Evolutionary conservation across 2,113 vertebrate genomes (phyloP).

Genomic region (Hepsetus odoe): DNA sequence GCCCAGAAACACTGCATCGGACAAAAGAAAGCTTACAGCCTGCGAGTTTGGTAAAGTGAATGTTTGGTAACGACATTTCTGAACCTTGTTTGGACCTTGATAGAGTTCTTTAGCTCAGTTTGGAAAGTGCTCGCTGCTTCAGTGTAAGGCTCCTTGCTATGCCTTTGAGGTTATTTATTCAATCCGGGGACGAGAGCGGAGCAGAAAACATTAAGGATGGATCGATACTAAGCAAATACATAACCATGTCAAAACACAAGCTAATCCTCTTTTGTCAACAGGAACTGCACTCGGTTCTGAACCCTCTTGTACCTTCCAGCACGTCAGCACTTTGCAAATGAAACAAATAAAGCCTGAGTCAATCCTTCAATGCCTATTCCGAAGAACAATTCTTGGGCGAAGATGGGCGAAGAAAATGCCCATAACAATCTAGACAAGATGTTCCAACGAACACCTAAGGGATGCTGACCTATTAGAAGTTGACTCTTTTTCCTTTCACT

Average conservation of each 20-base stretch:
- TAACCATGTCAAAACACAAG: constrained; percentile 55
- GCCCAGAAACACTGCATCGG: not conserved
- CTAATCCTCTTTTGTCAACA: constrained; percentile 59
- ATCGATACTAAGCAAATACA: constrained; percentile 62
- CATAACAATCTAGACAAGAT: not conserved
- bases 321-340: constrained; percentile 21
- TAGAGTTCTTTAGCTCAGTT: constrained; percentile 5
- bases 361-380: not conserved
- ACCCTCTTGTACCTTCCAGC: constrained; percentile 1
- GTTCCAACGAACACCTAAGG: not conserved
- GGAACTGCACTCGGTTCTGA: constrained; percentile 18
- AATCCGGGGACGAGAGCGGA: constrained; percentile 19
- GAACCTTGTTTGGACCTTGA: not conserved
- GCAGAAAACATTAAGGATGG: constrained; percentile 40
- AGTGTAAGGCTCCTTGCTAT: constrained; percentile 26
- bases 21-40: not conserved
- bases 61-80: constrained; percentile 6
- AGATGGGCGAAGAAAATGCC: not conserved
- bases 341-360: constrained; percentile 26
- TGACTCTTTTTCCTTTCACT: not conserved
- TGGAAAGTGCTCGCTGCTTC: constrained; percentile 22
- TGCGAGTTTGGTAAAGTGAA: not conserved
- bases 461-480: not conserved
- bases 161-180: constrained; percentile 40
- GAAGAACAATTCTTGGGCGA: too few relatives aligned